Evolutionary conservation across 2,797 vertebrate genomes (phyloP), one percentile per base, ranked within the genome.

Genomic region (Lepus townsendii): DNA sequence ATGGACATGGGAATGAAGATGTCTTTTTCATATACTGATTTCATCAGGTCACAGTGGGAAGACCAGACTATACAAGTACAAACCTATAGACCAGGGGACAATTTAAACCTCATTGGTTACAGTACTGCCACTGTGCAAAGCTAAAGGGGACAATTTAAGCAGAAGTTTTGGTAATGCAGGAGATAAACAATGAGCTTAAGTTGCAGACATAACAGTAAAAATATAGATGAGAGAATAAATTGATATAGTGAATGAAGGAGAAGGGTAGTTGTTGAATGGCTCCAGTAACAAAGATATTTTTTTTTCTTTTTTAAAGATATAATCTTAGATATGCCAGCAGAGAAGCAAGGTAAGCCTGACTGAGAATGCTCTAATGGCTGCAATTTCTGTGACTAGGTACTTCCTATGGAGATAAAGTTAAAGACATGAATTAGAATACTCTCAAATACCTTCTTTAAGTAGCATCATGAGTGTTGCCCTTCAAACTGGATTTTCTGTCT

Each of bases 201-300:
- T n/a, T 27, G 14, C 47, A 26, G n/a, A 17, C 5, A 63, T 2
- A 83, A 22, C 10, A 88, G 52, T 68, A 10, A 71, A 20, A 3
- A 72, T 50, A 6, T 16, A 87, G 47, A 90, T 2, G 3, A 66
- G 32, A 88, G 2, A 7, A 66, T 71, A 12, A 66, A 63, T 47
- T 88, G 19, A 72, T 54, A 69, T 57, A 16, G 38, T 63, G 54
- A 9, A 7, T 26, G 14, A 68, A 0, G 54, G 14, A 88, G 52
- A 94, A 84, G 27, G 27, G 88, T 88, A 42, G 14, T 75, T 63
- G 7, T 73, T 88, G 27, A 93, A 88, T 86, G 27, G 17, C 50
- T 60, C 65, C 38, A 78, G 66, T 47, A 69, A 19, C n/a, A 69
- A 7, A 69, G n/a, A 32, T 69, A 2, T 6, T 60, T 35, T 38